Evolutionary conservation across 2,797 vertebrate species (phyloP).

Genomic region (Platyrinchus mystaceus): DNA sequence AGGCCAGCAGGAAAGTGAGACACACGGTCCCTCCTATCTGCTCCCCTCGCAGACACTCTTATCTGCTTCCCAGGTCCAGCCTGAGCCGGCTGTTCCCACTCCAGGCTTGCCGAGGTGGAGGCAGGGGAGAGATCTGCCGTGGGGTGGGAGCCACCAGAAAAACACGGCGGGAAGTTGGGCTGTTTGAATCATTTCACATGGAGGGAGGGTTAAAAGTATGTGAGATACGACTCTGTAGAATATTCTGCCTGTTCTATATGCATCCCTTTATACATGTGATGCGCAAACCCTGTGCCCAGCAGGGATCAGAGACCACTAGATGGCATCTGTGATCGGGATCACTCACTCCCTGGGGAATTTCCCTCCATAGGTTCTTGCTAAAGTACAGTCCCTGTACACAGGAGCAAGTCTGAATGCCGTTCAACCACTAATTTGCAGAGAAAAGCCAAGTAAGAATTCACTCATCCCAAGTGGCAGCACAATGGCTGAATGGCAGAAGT

Average conservation of each 20-base stretch:
- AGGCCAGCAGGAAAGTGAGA: neutral
- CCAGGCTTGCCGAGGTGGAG: neutral
- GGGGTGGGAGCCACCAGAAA: neutral
- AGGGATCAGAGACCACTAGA: constrained; percentile 22
- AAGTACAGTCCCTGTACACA: neutral
- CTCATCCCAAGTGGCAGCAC: neutral
- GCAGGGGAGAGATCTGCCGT: fast-evolving
- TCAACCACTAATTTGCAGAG: neutral
- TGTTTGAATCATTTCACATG: fast-evolving
- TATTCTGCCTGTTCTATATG: fast-evolving
- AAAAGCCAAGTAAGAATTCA: neutral
- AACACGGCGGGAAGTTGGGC: fast-evolving
- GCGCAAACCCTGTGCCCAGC: fast-evolving
- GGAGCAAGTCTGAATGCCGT: neutral
- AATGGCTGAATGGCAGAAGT: fast-evolving
- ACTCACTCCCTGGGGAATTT: neutral
- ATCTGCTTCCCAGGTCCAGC: neutral
- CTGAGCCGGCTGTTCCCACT: neutral
- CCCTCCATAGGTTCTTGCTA: neutral
- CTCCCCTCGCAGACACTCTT: neutral
- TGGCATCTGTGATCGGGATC: constrained; percentile 20
- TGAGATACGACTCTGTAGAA: fast-evolving
- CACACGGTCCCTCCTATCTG: neutral
- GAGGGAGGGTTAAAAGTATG: fast-evolving
- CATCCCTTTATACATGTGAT: fast-evolving